A percentile compares a stretch with the other conserved stretches of the same genome.
phyloP scores from a whole-genome alignment of 2,888 invertebrate genomes.

The Phania funesta region DNA sequence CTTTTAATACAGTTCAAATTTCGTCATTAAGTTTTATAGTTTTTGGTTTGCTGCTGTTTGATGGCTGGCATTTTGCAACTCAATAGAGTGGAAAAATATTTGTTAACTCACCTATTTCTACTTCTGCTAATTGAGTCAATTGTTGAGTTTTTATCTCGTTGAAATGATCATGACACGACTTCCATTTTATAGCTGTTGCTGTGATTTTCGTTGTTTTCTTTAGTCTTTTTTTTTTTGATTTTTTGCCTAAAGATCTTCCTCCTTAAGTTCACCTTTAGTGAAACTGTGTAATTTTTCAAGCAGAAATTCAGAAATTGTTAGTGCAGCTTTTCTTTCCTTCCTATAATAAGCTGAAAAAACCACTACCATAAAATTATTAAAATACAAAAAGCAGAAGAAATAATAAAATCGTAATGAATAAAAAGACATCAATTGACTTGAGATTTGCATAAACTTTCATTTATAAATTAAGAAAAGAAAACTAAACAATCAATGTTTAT shows the following conservation, averaged over 20 bases:
- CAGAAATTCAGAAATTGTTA: conserved; percentile 46
- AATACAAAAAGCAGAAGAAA: too few relatives aligned
- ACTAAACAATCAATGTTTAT: conserved; percentile 31
- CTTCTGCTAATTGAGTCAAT: conserved; percentile 67
- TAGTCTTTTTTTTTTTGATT: neutral
- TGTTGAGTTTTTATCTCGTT: conserved; percentile 59
- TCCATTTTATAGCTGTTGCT: conserved; percentile 42
- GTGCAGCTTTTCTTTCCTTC: neutral
- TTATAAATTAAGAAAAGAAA: conserved; percentile 23
- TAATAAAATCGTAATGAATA: conserved; percentile 19
- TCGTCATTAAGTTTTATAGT: conserved; percentile 17
- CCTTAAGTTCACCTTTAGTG: conserved; percentile 44
- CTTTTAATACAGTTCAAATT: conserved; percentile 46
- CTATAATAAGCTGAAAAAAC: conserved; percentile 46
- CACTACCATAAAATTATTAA: conserved; percentile 63
- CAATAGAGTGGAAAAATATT: conserved; percentile 64
- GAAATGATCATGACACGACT: conserved; percentile 65
- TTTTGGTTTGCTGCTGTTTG: conserved; percentile 18
- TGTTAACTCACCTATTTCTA: conserved; percentile 67
- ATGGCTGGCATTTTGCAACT: conserved; percentile 39
- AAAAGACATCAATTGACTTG: conserved; percentile 57
- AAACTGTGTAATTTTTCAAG: conserved; percentile 53
- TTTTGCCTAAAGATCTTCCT: conserved; percentile 58
- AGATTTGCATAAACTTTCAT: conserved; percentile 66
- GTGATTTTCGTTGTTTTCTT: neutral